Conservation (phyloP, 2,113 vertebrate genomes). For the Sturnira hondurensis region DNA sequence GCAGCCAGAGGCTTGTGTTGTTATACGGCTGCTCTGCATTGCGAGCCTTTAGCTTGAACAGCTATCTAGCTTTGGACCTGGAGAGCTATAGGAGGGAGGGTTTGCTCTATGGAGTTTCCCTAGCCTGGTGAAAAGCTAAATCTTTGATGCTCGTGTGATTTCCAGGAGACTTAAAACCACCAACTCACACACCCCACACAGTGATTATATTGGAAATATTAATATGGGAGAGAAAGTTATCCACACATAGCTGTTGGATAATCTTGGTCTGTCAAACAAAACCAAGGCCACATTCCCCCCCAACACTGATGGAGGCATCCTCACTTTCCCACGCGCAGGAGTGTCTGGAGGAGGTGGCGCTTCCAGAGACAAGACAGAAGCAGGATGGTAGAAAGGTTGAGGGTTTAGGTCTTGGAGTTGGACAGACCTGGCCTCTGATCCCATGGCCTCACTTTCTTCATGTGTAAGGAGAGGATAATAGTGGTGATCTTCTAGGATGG, state of each 20-base stretch:
- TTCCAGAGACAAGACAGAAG: not conserved
- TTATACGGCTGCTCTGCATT: rapidly evolving
- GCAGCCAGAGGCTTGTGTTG: not conserved
- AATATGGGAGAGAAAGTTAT: not conserved
- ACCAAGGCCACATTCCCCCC: not conserved
- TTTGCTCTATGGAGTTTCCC: not conserved
- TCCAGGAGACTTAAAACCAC: not conserved
- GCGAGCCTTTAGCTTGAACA: not conserved
- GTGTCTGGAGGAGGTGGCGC: not conserved
- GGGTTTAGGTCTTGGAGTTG: not conserved
- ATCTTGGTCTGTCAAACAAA: not conserved
- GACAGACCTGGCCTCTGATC: not conserved
- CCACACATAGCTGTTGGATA: not conserved
- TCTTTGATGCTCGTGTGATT: not conserved
- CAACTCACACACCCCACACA: not conserved
- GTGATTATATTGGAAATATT: not conserved
- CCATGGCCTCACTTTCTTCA: not conserved
- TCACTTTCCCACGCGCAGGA: not conserved
- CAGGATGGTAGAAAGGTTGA: not conserved
- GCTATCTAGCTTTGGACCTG: not conserved
- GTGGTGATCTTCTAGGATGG: not conserved
- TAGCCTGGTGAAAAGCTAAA: not conserved
- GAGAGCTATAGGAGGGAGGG: not conserved
- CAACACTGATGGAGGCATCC: not conserved
- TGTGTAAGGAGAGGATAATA: not conserved